phyloP scores from a whole-genome alignment of 1,140 invertebrate genomes.

The Hyphantria cunea region DNA sequence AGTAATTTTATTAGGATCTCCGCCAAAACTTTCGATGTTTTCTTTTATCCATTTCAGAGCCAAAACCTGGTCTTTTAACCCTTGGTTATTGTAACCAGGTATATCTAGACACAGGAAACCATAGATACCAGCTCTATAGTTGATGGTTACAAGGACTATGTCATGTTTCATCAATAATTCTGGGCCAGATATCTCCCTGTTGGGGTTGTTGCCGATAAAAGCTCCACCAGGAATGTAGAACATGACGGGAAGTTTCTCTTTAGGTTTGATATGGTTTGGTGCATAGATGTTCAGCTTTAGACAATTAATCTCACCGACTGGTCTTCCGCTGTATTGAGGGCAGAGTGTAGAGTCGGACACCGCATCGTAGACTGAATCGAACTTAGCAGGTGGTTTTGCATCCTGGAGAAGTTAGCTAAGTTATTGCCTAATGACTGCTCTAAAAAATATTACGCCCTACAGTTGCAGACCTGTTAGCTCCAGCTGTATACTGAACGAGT shows the following conservation, averaged over 20 bases:
- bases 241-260: slow-evolving; percentile 24
- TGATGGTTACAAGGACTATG: slow-evolving; percentile 31
- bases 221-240: slow-evolving; percentile 28
- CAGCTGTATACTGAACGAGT: too few species aligned
- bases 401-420: slow-evolving; percentile 6
- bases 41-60: background rate
- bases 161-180: slow-evolving; percentile 27
- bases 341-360: background rate
- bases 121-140: slow-evolving; percentile 26
- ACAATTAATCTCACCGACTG: slow-evolving; percentile 26
- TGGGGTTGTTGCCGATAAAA: slow-evolving; percentile 13
- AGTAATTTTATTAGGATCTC: background rate
- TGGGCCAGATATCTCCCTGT: background rate
- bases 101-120: slow-evolving; percentile 23
- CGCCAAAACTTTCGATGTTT: background rate
- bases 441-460: background rate
- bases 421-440: too few species aligned
- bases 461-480: too few species aligned
- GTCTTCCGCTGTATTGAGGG: background rate
- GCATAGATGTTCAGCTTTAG: slow-evolving; percentile 31
- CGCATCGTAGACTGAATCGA: background rate
- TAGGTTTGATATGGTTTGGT: background rate
- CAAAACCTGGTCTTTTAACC: background rate
- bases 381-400: background rate
- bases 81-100: slow-evolving; percentile 25